Base-by-base conservation (phyloP, 92 coral and sea anemone genomes). In the Palythoa heliodiscus region DNA sequence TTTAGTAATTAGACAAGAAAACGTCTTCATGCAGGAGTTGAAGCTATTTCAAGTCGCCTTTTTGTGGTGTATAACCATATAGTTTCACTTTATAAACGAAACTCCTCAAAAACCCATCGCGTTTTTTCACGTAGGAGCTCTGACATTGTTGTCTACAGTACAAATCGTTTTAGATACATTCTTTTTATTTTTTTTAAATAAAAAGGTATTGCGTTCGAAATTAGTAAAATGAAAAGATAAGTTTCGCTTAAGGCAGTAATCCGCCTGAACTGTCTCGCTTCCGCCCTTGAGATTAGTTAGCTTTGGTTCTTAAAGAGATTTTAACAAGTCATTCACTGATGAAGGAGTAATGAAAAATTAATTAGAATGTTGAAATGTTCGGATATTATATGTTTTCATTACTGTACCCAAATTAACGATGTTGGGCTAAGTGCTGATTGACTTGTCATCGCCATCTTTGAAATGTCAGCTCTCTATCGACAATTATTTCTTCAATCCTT, bases 311-410 rank as follows among this genome's bases (percentile, higher is more conserved):
- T 52, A 75, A 23, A 75, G 81, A 75, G 81, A 61, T 75, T 63
- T 75, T 75, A 75, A 75, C 81, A 80, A 80, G 84, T 80, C 84
- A 80, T 80, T 80, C 84, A 80, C 39, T 80, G 84, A 80, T 80
- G 84, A 80, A 80, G 84, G 84, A 66, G 84, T 80, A 80, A 80
- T 80, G 84, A 80, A 80, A 80, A 80, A 80, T 47, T 80, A 80
- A 80, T 80, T 80, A 80, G 43, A 80, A 67, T 80, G 75, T 80
- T 80, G 84, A 80, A 80, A 80, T 38, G 84, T 64, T 80, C 73
- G 48, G 84, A 64, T 80, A 80, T 80, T 80, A 68, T 80, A 80
- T 5, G 43, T 64, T 78, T 67, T 47, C 60, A 80, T 60, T 52
- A 80, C 84, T 48, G 47, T 22, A 64, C 72, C 84, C 57, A 52